These are phyloP conservation scores for Dicrurus megarhynchus DNA, from an alignment of 2,113 vertebrate genomes.

Conservation along the genomic window DNA sequence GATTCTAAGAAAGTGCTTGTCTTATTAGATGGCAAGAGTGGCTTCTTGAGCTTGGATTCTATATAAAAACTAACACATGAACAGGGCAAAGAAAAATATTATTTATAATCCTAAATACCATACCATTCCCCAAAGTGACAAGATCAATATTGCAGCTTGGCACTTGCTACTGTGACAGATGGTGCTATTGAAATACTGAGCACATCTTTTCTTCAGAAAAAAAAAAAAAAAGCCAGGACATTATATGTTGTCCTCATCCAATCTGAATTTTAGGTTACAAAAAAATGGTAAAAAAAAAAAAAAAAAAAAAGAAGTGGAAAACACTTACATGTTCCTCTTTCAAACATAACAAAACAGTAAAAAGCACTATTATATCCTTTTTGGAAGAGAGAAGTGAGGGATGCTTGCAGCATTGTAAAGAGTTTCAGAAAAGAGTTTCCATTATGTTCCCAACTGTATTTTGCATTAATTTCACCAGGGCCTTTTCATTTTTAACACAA, in stretches of 20 bases:
- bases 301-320: background rate
- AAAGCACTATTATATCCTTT: background rate
- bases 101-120: conserved; percentile 74
- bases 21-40: background rate
- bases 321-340: background rate
- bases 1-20: background rate
- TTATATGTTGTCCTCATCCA: background rate
- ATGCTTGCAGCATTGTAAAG: background rate
- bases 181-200: conserved; percentile 69
- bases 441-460: background rate
- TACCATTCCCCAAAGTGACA: conserved; percentile 72
- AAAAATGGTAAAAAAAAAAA: background rate
- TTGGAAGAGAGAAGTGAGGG: background rate
- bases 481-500: conserved; percentile 19
- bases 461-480: conserved; percentile 9
- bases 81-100: conserved; percentile 67
- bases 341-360: background rate
- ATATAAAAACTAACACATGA: conserved; percentile 7
- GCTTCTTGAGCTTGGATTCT: background rate
- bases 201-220: conserved; percentile 23
- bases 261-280: conserved; percentile 9
- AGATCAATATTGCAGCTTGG: conserved; percentile 72
- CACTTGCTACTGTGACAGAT: conserved; percentile 66
- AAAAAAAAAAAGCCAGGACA: background rate
- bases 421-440: background rate